Base-by-base conservation (phyloP, 2,113 vertebrate genomes). In the Hemiscyllium ocellatum region DNA sequence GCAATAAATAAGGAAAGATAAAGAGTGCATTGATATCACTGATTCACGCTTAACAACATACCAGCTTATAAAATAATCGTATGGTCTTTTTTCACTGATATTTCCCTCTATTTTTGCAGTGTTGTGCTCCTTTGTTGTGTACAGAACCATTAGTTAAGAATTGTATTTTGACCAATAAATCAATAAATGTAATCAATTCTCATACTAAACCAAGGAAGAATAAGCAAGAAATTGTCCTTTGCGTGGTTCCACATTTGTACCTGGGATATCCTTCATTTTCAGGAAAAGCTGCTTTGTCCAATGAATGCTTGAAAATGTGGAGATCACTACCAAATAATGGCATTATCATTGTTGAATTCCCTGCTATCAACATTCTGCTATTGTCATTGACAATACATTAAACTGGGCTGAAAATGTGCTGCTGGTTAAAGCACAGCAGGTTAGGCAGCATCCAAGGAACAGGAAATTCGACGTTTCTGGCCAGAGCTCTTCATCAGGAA, bases 1-100 rank as follows among this genome's bases (percentile, higher is more conserved):
- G 68, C 69, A 95, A 52, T 95, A 95, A 95, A 76, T 95, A 72
- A 72, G 47, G 26, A 50, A 17, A 72, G 26, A 95, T 42, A 95
- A 72, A 95, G 26, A 22, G 24, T 13, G 47, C 22, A 17, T 72
- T 26, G 19, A 61, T 66, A 95, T 76, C 69, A 76, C n/a, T 68
- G 68, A 52, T 50, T 50, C 12, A 29, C 37, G 72, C 50, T 95
- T 72, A 50, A 72, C 26, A 29, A 95, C 52, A 72, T 95, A 42
- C 20, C 69, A 95, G 93, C 42, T 50, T 95, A 72, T 24, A 72
- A 72, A 95, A 70, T 95, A 50, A 95, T 95, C 47, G 12, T 19
- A 33, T 6, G 0, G 69, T 50, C 13, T 19, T 33, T 95, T 72
- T 26, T 47, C 47, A 3, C 19, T 7, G 24, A 8, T 24, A 22